Conservation (phyloP, 2,797 vertebrate species). For the Coregonus ussuriensis region DNA sequence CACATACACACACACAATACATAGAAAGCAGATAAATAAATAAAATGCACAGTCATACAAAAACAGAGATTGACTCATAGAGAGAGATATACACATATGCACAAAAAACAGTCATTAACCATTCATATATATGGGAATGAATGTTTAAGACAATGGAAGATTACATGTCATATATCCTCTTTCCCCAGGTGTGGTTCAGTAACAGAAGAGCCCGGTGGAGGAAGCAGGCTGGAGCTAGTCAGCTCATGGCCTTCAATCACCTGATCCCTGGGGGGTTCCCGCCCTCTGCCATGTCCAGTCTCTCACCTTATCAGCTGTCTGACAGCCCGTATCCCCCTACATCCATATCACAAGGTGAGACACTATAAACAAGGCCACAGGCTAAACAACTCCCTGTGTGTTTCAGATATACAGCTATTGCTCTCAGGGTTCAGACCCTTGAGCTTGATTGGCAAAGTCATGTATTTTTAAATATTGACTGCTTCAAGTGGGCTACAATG, state of each 20-base stretch:
- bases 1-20: too few relatives aligned
- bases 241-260: constrained; percentile 99
- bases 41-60: too few relatives aligned
- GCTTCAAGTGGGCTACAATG: background rate
- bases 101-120: too few relatives aligned
- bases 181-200: constrained; percentile 95
- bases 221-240: constrained; percentile 98
- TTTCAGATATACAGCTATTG: background rate
- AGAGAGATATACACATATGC: too few relatives aligned
- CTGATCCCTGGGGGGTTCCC: constrained; percentile 98
- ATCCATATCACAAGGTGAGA: constrained; percentile 93
- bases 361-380: background rate
- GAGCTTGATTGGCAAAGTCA: background rate
- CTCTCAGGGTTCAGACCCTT: background rate
- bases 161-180: background rate
- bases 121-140: background rate
- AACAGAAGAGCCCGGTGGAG: constrained; percentile 98
- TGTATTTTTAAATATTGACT: background rate
- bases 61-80: too few relatives aligned
- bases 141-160: background rate
- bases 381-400: background rate
- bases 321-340: constrained; percentile 91
- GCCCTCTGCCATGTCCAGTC: constrained; percentile 91
- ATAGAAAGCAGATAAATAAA: background rate
- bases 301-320: constrained; percentile 93